These are phyloP conservation scores for Ophiothrix spiculata DNA, from an alignment of 35 echinoderm and acorn worm species.

Conservation along the genomic window DNA sequence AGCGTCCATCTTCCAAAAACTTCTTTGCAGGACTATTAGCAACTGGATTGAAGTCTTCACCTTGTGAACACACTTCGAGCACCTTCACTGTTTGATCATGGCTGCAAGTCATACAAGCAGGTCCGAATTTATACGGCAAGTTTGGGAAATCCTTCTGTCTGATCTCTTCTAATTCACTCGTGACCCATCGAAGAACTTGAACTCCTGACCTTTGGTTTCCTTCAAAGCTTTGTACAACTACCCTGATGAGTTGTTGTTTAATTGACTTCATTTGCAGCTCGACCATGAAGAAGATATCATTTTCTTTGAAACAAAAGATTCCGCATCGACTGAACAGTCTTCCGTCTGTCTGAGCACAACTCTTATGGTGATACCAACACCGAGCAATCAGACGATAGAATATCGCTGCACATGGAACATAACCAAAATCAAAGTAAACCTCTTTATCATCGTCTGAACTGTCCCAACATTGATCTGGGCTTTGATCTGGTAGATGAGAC, in stretches of 20 bases:
- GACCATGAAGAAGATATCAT: not conserved
- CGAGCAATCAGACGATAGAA: slow-evolving; percentile 30
- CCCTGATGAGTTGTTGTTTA: not conserved
- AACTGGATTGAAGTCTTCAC: slow-evolving; percentile 7
- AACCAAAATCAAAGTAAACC: slow-evolving; percentile 39
- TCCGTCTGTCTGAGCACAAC: not conserved
- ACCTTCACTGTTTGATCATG: not conserved
- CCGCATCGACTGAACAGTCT: not conserved
- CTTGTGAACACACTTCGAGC: slow-evolving; percentile 12
- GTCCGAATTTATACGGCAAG: slow-evolving; percentile 30
- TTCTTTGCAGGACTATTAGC: slow-evolving; percentile 12
- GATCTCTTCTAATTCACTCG: slow-evolving; percentile 17
- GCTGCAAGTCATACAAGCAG: slow-evolving; percentile 9
- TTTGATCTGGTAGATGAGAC: not conserved
- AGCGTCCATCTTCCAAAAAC: slow-evolving; percentile 9
- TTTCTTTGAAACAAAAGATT: not conserved
- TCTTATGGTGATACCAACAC: slow-evolving; percentile 2
- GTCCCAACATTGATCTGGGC: not conserved
- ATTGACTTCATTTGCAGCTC: not conserved
- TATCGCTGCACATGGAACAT: slow-evolving; percentile 4
- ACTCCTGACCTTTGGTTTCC: not conserved
- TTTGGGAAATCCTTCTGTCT: slow-evolving; percentile 29
- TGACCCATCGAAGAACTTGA: slow-evolving; percentile 5
- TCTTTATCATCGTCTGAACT: slow-evolving; percentile 13
- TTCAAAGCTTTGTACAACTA: not conserved